A percentile compares a stretch with the other conserved stretches of the same genome.
Evolutionary conservation across 2,888 invertebrate species (phyloP).

Genomic region (Aromia moschata): DNA sequence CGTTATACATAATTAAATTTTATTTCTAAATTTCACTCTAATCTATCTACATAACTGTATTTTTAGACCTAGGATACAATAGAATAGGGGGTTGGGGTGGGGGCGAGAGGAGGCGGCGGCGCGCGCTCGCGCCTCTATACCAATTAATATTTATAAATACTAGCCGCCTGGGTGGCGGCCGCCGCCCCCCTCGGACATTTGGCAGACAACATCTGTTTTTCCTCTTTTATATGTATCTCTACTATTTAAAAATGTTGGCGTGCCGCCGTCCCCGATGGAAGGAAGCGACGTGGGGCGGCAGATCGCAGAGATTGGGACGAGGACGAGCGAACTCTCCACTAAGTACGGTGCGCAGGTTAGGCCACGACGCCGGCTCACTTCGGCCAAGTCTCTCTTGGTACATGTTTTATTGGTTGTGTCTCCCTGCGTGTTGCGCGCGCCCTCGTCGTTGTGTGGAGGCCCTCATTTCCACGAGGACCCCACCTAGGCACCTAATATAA

Average conservation of each 20-base stretch:
- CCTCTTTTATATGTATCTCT: slow-evolving; percentile 37
- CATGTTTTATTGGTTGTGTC: slow-evolving; percentile 33
- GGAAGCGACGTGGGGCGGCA: slow-evolving; percentile 36
- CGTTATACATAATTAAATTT: slow-evolving; percentile 30
- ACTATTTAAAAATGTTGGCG: slow-evolving; percentile 49
- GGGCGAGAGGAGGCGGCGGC: slow-evolving; percentile 59
- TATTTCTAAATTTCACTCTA: slow-evolving; percentile 49
- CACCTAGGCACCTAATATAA: slow-evolving; percentile 63
- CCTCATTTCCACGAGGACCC: slow-evolving; percentile 38
- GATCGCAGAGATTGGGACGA: slow-evolving; percentile 44
- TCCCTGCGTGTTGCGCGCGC: slow-evolving; percentile 48
- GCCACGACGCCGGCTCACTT: slow-evolving; percentile 23
- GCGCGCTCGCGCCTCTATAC: slow-evolving; percentile 35
- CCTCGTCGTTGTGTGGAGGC: slow-evolving; percentile 54
- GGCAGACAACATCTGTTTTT: slow-evolving; percentile 61
- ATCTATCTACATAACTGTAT: slow-evolving; percentile 59
- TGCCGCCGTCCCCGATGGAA: slow-evolving; percentile 42
- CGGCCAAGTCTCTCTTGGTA: slow-evolving; percentile 32
- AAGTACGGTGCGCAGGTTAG: slow-evolving; percentile 22
- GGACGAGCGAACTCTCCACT: slow-evolving; percentile 49
- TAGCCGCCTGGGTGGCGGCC: slow-evolving; percentile 49
- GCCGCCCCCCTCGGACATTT: slow-evolving; percentile 60
- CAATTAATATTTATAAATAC: slow-evolving; percentile 50
- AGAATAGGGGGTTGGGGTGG: slow-evolving; percentile 59
- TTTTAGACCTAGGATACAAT: slow-evolving; percentile 61